Conservation (phyloP, 2,888 invertebrate genomes). For the Protodeltote pygarga region DNA sequence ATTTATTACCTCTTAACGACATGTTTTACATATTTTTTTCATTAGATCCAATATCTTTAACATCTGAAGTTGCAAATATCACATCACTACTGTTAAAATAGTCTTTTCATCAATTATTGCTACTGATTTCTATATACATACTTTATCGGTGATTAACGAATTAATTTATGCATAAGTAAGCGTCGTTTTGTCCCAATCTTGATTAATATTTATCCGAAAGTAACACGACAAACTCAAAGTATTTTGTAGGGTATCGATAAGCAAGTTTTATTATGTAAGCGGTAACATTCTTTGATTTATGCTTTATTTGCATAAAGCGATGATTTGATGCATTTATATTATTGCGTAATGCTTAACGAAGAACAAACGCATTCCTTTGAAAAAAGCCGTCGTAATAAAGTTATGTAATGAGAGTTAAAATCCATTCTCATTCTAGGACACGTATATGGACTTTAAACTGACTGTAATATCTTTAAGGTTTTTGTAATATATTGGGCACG, state of each 20-base stretch:
- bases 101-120: conserved; percentile 23
- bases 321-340: conserved; percentile 56
- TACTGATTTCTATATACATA: conserved; percentile 37
- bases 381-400: conserved; percentile 37
- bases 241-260: conserved; percentile 43
- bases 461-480: conserved; percentile 10
- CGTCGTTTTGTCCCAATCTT: conserved; percentile 10
- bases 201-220: conserved; percentile 29
- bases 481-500: conserved; percentile 21
- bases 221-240: conserved; percentile 36
- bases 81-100: conserved; percentile 6
- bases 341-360: conserved; percentile 43
- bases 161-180: conserved; percentile 21
- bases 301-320: conserved; percentile 61
- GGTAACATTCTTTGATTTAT: conserved; percentile 57
- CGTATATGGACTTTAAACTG: conserved; percentile 26
- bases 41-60: conserved; percentile 28
- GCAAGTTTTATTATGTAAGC: conserved; percentile 57
- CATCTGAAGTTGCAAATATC: conserved; percentile 16
- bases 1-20: conserved; percentile 34
- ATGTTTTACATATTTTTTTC: conserved; percentile 27
- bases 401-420: conserved; percentile 46
- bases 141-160: conserved; percentile 26
- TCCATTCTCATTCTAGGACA: conserved; percentile 40
- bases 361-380: conserved; percentile 47